These are phyloP conservation scores for Acinonyx jubatus DNA, from an alignment of 2,113 vertebrate genomes.

Conservation along the genomic window DNA sequence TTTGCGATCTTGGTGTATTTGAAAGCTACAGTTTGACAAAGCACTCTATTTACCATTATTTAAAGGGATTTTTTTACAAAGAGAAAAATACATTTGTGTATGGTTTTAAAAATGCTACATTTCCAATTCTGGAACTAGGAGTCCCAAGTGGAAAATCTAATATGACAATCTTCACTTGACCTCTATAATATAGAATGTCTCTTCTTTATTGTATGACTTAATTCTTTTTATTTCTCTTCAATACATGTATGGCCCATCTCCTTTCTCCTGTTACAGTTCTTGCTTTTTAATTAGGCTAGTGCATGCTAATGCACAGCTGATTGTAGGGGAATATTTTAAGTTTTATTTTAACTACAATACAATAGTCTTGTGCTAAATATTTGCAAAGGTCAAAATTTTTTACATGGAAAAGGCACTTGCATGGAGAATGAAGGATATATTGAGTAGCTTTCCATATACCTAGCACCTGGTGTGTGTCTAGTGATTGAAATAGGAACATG, in stretches of 20 bases:
- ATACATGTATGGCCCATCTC: conserved; percentile 70
- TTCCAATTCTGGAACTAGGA: background rate
- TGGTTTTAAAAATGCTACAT: conserved; percentile 25
- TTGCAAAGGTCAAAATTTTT: conserved; percentile 77
- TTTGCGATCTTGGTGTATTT: background rate
- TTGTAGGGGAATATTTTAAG: conserved; percentile 76
- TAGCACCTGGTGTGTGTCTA: background rate
- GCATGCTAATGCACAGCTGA: conserved; percentile 77
- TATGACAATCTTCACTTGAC: conserved; percentile 65
- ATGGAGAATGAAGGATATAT: conserved; percentile 21
- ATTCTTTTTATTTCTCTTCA: conserved; percentile 67
- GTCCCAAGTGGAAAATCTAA: conserved; percentile 41
- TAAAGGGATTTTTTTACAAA: background rate
- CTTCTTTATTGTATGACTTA: conserved; percentile 52
- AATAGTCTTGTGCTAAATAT: conserved; percentile 74
- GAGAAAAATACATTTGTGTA: conserved; percentile 8
- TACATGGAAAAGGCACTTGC: conserved; percentile 38
- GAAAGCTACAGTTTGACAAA: background rate
- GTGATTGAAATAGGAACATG: background rate
- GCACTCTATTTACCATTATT: conserved; percentile 1
- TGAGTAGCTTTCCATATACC: conserved; percentile 7
- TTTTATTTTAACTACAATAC: conserved; percentile 76
- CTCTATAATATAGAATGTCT: conserved; percentile 51
- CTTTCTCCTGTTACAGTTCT: conserved; percentile 73
- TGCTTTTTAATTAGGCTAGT: conserved; percentile 78